Base-by-base conservation (phyloP, 2,888 invertebrate genomes). In the Euplagia quadripunctaria region DNA sequence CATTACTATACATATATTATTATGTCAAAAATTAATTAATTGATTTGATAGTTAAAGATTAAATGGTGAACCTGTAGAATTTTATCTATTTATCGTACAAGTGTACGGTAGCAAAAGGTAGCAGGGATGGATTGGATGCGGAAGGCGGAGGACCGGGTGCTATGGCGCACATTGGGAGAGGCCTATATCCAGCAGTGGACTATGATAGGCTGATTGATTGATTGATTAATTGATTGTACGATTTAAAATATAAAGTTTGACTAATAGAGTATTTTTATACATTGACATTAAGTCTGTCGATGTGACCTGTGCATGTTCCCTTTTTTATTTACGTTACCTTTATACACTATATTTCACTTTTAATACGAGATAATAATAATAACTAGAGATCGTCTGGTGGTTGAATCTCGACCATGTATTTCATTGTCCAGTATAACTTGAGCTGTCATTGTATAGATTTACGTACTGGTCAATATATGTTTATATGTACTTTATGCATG, bases 1-100 rank as follows among this genome's bases (percentile, higher is more conserved):
- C 43, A 43, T n/a, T 43, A 8, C 43, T 6, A 43, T 43, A 8
- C 43, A 55, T 74, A 73, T 71, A 80, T 82, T 74, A 74, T 68
- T 72, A 71, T 5, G 63, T n/a, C n/a, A 58, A 68, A 58, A 67
- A 67, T 67, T 41, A 51, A 67, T 52, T n/a, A 51, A 52, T 52
- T 41, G 17, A 52, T 51, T 65, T 17, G 31, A 58, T 55, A 12
- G 46, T 20, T 68, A 52, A 51, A 41, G n/a, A n/a, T n/a, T n/a
- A 66, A 43, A 9, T n/a, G 8, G 55, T 52, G 17, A 17, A 52
- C 52, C 16, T 52, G 7, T 17, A 52, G 12, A 31, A 0, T 12
- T 31, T 20, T 14, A 12, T 5, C 11, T 61, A 61, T 31, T 61
- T 61, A 20, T 58, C 20, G 58, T 4, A 58, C 11, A 12, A 43